phyloP scores from a whole-genome alignment of 2,113 vertebrate species.

The Stomatorhinus ivindoensis region DNA sequence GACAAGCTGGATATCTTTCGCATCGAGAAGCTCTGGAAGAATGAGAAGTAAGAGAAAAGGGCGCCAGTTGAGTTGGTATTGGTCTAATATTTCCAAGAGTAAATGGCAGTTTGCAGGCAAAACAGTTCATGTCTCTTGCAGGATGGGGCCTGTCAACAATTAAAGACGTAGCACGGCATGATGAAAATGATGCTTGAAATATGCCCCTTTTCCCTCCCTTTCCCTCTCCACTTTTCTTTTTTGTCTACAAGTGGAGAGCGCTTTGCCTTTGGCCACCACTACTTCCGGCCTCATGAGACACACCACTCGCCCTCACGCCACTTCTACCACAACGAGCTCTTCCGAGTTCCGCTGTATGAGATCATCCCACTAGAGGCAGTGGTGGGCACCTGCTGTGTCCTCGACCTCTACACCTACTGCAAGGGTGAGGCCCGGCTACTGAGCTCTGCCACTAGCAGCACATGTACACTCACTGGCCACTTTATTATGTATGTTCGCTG shows the following conservation, averaged over 20 bases:
- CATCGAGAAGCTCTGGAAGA: slow-evolving; percentile 98
- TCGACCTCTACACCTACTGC: slow-evolving; percentile 96
- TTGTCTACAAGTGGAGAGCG: slow-evolving; percentile 74
- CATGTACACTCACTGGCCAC: neutral
- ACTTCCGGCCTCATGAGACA: slow-evolving; percentile 96
- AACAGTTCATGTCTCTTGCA: neutral
- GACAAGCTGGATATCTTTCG: slow-evolving; percentile 98
- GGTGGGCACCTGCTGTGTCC: slow-evolving; percentile 88
- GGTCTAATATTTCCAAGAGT: neutral
- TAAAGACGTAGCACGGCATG: neutral
- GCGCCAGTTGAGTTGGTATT: neutral
- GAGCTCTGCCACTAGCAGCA: neutral
- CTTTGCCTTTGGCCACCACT: slow-evolving; percentile 96
- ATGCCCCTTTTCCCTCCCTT: neutral
- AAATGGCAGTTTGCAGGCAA: neutral
- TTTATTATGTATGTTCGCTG: neutral
- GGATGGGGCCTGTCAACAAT: neutral
- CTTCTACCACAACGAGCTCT: slow-evolving; percentile 96
- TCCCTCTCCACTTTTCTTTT: neutral
- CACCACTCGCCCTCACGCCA: slow-evolving; percentile 93
- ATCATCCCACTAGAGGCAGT: slow-evolving; percentile 96
- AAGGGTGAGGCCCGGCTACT: slow-evolving; percentile 67
- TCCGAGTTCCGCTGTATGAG: slow-evolving; percentile 92
- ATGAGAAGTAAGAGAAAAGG: slow-evolving; percentile 77
- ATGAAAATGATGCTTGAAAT: neutral